These are phyloP conservation scores for Gambusia yucatana DNA, from an alignment of 2,797 vertebrate genomes.

Conservation along the genomic window DNA sequence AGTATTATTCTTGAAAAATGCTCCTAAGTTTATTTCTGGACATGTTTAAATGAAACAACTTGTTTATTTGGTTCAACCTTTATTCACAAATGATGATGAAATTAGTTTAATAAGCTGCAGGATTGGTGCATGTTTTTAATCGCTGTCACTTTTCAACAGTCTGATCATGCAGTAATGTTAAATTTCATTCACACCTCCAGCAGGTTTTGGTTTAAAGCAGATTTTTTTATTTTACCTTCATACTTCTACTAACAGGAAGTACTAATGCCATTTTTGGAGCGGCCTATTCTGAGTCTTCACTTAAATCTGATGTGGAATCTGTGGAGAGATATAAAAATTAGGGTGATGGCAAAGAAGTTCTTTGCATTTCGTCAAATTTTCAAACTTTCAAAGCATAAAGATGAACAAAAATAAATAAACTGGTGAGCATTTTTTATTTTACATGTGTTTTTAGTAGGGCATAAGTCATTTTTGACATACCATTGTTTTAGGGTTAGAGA, in stretches of 20 bases:
- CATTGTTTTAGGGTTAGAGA: background rate
- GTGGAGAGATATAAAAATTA: background rate
- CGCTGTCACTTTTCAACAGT: background rate
- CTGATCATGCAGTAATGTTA: background rate
- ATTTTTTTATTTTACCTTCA: background rate
- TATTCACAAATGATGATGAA: background rate
- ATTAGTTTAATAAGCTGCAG: background rate
- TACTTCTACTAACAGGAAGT: background rate
- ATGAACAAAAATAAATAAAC: background rate
- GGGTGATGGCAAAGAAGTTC: background rate
- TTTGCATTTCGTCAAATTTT: background rate
- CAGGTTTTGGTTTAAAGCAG: background rate
- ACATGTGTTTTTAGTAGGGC: background rate
- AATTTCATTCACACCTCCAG: background rate
- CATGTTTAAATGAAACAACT: background rate
- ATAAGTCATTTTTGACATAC: background rate
- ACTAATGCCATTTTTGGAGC: background rate
- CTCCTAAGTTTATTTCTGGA: background rate
- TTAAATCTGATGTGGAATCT: background rate
- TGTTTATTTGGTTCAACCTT: background rate
- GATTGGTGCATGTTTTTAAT: background rate
- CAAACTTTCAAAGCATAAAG: background rate
- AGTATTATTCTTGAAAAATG: background rate
- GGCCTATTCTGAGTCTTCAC: background rate
- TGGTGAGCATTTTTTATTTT: background rate